phyloP scores from a whole-genome alignment of 2,888 invertebrate genomes.

The Dendrolimus houi region DNA sequence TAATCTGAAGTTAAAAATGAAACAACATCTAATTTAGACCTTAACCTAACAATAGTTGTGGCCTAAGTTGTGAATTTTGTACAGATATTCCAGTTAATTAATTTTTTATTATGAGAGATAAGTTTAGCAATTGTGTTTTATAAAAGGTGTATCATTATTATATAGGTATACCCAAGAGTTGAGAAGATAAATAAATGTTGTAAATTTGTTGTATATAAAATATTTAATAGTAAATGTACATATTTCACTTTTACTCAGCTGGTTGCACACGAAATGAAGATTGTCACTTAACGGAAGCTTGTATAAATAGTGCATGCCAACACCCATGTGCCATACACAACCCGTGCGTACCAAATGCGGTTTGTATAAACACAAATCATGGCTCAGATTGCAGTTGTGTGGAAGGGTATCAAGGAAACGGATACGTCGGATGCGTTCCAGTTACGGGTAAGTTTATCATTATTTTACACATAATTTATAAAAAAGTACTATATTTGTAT shows the following conservation, averaged over 20 bases:
- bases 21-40: not conserved
- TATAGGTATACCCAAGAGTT: too few relatives aligned
- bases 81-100: too few relatives aligned
- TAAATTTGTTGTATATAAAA: not conserved
- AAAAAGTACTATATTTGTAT: not conserved
- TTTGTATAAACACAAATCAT: conserved; percentile 92
- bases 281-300: conserved; percentile 90
- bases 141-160: too few relatives aligned
- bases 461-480: not conserved
- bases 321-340: conserved; percentile 91
- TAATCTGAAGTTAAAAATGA: not conserved
- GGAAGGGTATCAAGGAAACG: conserved; percentile 92
- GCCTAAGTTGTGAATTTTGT: too few relatives aligned
- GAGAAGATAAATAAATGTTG: too few relatives aligned
- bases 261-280: conserved; percentile 92
- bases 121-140: too few relatives aligned
- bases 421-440: conserved; percentile 86
- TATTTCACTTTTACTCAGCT: conserved; percentile 77
- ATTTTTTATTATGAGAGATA: too few relatives aligned
- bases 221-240: conserved; percentile 7
- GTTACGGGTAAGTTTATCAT: conserved; percentile 78
- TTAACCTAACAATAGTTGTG: not conserved
- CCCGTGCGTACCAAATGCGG: conserved; percentile 88
- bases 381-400: conserved; percentile 90
- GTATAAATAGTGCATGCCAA: conserved; percentile 89